Evolutionary conservation across 2,113 vertebrate species (phyloP).

Genomic region (Corvus moneduloides): DNA sequence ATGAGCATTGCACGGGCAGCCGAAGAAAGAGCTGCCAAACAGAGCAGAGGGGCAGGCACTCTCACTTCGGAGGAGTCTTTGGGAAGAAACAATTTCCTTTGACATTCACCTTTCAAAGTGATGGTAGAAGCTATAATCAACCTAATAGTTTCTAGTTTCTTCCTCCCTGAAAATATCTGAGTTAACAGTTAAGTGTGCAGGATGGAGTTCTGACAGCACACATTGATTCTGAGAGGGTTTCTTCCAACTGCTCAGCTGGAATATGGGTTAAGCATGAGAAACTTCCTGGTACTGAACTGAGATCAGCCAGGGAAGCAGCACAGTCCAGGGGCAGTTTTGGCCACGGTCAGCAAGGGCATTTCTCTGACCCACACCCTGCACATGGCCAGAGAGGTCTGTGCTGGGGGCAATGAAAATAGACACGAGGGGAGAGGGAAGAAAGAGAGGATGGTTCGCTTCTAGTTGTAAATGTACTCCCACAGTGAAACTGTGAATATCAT

Average conservation of each 20-base stretch:
- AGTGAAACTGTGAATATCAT: neutral
- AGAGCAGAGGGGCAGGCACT: accelerated
- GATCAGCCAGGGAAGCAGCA: neutral
- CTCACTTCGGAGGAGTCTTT: neutral
- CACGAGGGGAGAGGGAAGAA: neutral
- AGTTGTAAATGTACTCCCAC: neutral
- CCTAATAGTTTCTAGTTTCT: neutral
- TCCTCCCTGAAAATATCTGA: neutral
- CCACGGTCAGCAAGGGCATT: neutral
- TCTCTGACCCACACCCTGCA: accelerated
- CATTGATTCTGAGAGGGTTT: neutral
- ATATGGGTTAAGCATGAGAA: neutral
- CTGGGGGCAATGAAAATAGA: neutral
- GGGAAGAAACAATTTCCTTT: neutral
- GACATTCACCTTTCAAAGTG: neutral
- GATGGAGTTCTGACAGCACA: neutral
- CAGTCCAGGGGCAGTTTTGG: neutral
- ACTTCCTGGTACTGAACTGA: neutral
- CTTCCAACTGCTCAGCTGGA: no score
- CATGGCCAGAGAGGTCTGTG: accelerated
- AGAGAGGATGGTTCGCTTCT: neutral
- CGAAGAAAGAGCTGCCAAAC: neutral
- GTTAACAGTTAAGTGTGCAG: neutral
- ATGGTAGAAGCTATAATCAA: neutral
- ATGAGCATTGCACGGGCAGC: neutral